Evolutionary conservation across 2,888 invertebrate species (phyloP).

Genomic region (Ormyrus nitidulus): DNA sequence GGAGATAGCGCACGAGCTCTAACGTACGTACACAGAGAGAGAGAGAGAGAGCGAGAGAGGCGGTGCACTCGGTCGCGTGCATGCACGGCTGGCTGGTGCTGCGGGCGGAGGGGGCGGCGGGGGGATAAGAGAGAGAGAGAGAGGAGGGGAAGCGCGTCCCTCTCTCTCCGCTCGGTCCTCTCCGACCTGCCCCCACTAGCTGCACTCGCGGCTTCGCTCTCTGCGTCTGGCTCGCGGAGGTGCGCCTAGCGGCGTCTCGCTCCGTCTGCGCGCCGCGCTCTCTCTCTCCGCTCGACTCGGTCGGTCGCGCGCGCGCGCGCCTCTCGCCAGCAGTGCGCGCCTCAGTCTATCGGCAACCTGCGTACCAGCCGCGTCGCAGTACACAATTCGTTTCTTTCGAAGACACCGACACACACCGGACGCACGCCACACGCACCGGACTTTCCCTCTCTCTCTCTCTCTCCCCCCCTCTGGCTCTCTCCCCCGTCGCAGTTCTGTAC

Average conservation of each 20-base stretch:
- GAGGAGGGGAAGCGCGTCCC: conserved; percentile 1
- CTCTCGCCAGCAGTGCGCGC: conserved; percentile 7
- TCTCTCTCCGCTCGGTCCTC: conserved; percentile 5
- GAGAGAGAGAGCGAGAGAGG: conserved; percentile 11
- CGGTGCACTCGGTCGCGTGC: not conserved
- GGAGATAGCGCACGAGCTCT: not conserved
- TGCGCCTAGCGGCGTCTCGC: not conserved
- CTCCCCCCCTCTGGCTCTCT: not conserved
- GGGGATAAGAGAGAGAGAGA: not conserved
- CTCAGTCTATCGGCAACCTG: conserved; percentile 76
- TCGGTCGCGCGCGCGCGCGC: conserved; percentile 3
- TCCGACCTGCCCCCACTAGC: not conserved
- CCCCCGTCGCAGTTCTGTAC: not conserved
- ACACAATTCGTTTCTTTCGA: conserved; percentile 36
- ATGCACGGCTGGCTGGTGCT: too few relatives aligned
- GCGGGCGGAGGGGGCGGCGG: not conserved
- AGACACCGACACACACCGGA: conserved; percentile 14
- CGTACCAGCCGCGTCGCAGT: conserved; percentile 73
- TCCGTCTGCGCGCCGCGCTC: conserved; percentile 4
- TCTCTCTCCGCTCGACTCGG: not conserved
- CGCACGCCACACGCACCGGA: conserved; percentile 8
- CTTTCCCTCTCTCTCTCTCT: not conserved
- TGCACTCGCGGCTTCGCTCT: not conserved
- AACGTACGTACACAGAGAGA: not conserved
- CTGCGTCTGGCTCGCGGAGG: not conserved